phyloP scores from a whole-genome alignment of 2,888 invertebrate species.

The Choreutis nemorana region DNA sequence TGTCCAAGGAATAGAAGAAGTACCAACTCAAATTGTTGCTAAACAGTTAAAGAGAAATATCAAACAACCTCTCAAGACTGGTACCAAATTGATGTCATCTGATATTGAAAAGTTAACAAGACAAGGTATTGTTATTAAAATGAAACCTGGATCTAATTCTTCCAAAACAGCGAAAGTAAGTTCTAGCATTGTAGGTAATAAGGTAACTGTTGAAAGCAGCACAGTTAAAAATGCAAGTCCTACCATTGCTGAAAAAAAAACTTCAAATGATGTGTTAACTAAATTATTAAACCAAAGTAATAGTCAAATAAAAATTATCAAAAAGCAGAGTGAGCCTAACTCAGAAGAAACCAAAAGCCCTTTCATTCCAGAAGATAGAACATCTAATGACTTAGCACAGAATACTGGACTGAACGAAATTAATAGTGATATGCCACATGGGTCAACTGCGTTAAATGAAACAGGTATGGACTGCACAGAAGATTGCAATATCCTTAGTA shows the following conservation, averaged over 20 bases:
- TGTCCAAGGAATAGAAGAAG: slow-evolving; percentile 53
- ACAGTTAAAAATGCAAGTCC: slow-evolving; percentile 7
- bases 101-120: slow-evolving; percentile 47
- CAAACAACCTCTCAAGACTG: slow-evolving; percentile 17
- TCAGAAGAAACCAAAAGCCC: too few species aligned
- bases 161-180: slow-evolving; percentile 11
- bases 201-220: background rate
- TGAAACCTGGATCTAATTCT: slow-evolving; percentile 19
- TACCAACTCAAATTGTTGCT: slow-evolving; percentile 42
- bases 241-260: slow-evolving; percentile 14
- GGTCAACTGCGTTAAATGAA: too few species aligned
- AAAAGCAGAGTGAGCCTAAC: too few species aligned
- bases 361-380: slow-evolving; percentile 14
- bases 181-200: too few species aligned
- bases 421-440: too few species aligned
- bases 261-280: slow-evolving; percentile 38
- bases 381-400: slow-evolving; percentile 12
- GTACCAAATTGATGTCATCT: slow-evolving; percentile 9
- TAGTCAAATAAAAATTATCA: slow-evolving; percentile 49
- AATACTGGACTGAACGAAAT: too few species aligned
- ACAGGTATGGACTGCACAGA: too few species aligned
- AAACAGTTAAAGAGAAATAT: slow-evolving; percentile 29
- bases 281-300: slow-evolving; percentile 46
- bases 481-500: too few species aligned
- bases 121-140: slow-evolving; percentile 47